A percentile compares a stretch with the other conserved stretches of the same genome.
Evolutionary conservation across 1,140 invertebrate genomes (phyloP).

Genomic region (Drosophila melanogaster): DNA sequence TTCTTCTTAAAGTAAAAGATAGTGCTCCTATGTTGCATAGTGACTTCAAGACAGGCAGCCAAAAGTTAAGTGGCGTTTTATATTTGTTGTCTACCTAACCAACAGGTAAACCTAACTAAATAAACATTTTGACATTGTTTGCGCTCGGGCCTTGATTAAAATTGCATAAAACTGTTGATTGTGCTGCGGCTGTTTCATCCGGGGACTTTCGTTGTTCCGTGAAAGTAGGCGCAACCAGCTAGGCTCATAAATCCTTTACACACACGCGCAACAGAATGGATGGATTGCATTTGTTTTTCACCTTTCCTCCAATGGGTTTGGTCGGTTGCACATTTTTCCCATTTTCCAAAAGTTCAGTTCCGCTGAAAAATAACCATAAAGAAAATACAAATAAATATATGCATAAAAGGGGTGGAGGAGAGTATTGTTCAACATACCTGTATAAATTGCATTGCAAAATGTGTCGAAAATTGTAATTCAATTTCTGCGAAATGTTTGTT

Average conservation of each 20-base stretch:
- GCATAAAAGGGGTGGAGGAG: not conserved
- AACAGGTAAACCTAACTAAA: conserved; percentile 37
- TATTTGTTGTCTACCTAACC: conserved; percentile 4
- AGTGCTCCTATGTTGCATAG: not conserved
- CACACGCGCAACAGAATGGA: conserved; percentile 13
- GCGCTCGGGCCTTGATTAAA: conserved; percentile 44
- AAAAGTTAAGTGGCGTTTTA: not conserved
- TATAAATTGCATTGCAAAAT: conserved; percentile 17
- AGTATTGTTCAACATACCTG: not conserved
- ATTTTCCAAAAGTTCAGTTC: conserved; percentile 28
- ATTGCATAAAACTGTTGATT: conserved; percentile 61
- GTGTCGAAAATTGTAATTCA: conserved; percentile 34
- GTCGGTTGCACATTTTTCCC: conserved; percentile 42
- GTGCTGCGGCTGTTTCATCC: conserved; percentile 6
- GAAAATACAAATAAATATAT: conserved; percentile 5
- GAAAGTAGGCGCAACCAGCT: conserved; percentile 6
- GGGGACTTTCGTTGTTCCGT: conserved; percentile 6
- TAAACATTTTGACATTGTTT: conserved; percentile 28
- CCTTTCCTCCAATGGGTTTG: conserved; percentile 28
- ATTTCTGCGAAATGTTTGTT: conserved; percentile 6
- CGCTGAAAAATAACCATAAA: conserved; percentile 7
- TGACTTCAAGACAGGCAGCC: not conserved
- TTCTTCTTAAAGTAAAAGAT: not conserved
- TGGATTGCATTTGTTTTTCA: conserved; percentile 42
- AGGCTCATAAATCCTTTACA: conserved; percentile 46